Percentiles rank a stretch among this genome's conserved stretches.
phyloP scores from a whole-genome alignment of 2,888 invertebrate genomes.

The Chironomus riparius region DNA sequence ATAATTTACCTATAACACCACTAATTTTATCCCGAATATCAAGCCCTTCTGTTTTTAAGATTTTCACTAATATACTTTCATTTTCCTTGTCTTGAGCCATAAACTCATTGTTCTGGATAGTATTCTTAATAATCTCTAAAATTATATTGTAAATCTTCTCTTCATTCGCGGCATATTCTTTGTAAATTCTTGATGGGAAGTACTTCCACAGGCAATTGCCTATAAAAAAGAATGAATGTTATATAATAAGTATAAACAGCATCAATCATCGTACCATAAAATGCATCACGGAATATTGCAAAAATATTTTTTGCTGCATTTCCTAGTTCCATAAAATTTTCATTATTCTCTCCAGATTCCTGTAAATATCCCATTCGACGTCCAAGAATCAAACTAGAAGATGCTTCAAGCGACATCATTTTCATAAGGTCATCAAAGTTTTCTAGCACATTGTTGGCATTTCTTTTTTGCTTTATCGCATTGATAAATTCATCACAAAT shows the following conservation, averaged over 20 bases:
- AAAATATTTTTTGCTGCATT: constrained; percentile 70
- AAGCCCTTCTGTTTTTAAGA: constrained; percentile 59
- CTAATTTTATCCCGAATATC: constrained; percentile 76
- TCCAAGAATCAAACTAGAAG: constrained; percentile 70
- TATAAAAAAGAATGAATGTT: not conserved
- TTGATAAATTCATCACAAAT: constrained; percentile 70
- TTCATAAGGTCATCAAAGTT: constrained; percentile 66
- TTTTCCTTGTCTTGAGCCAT: constrained; percentile 48
- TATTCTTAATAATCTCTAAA: constrained; percentile 65
- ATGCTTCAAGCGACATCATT: constrained; percentile 70
- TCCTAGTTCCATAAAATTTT: constrained; percentile 54
- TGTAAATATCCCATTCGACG: constrained; percentile 64
- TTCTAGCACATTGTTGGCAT: constrained; percentile 47
- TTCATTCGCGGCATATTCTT: constrained; percentile 61
- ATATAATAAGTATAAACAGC: not conserved
- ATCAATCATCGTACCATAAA: constrained; percentile 52
- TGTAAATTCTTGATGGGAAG: constrained; percentile 62
- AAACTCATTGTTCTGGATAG: constrained; percentile 47
- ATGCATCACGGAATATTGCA: constrained; percentile 68
- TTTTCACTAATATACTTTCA: constrained; percentile 65
- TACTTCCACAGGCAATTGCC: constrained; percentile 65
- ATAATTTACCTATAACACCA: constrained; percentile 74
- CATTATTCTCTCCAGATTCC: constrained; percentile 42
- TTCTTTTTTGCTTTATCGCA: constrained; percentile 51
- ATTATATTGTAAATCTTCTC: constrained; percentile 73